Evolutionary conservation across 2,797 vertebrate genomes (phyloP), one percentile per base, ranked within the genome.

Genomic region (Silurus aristotelis): DNA sequence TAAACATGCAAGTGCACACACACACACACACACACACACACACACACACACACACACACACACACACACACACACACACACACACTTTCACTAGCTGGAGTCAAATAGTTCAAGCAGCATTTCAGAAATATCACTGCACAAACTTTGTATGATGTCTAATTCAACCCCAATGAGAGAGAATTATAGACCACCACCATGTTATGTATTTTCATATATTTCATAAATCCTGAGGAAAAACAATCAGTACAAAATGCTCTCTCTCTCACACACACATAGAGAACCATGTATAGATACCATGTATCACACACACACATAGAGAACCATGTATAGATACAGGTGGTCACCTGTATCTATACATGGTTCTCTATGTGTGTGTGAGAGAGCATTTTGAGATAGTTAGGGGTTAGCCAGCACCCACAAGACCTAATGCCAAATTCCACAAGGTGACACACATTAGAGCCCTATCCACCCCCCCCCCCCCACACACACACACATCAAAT

Each of bases 21-120:
- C 55, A 80, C 83, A 46, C 72, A 85, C 63, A 81, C 58, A 46
- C 64, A 76, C 87, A 82, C 58, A 85, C 76, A 82, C 86, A 86
- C 73, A 82, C 82, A 78, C 20, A 75, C 63, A 80, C 83, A 82
- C 86, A 86, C 73, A 82, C 81, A 81, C 20, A 82, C 58, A 85
- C 76, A 83, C 52, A 46, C 68, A 83, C 46, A 70, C 76, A 73
- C 52, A 72, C 22, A 82, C 86, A 86, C 73, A 82, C 82, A 82
- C 17, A 75, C 63, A 80, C 78, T 58, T 38, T 81, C 48, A 86
- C 76, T 70, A 25, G 46, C 48, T 75, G 38, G 70, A 43, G 75
- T 60, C 48, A 84, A 61, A 56, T 22, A 72, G 66, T 63, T 27
- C 14, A 66, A 63, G 48, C 58, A 60, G 27, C 38, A 70, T 43